Conservation (phyloP, 2,888 invertebrate species). For the Ornithoptera alexandrae region DNA sequence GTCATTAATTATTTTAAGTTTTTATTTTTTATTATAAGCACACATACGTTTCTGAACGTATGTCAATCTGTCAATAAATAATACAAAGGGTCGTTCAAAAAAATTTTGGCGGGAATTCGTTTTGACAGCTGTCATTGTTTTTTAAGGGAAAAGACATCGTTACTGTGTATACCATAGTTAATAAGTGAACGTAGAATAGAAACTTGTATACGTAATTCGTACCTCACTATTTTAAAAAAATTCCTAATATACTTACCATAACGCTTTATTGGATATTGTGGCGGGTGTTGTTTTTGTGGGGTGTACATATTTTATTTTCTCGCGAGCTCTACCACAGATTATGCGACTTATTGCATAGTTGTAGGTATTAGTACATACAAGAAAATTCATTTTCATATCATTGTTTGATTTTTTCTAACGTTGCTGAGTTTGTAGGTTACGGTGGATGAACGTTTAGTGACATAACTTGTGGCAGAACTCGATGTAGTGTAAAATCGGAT, state of each 20-base stretch:
- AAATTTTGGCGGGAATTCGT: slow-evolving; percentile 20
- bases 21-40: not conserved
- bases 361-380: not conserved
- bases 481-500: slow-evolving; percentile 9
- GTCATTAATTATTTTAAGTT: not conserved
- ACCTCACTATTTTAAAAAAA: slow-evolving; percentile 75
- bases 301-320: slow-evolving; percentile 9
- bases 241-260: slow-evolving; percentile 39
- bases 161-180: slow-evolving; percentile 62
- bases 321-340: slow-evolving; percentile 17
- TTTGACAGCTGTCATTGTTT: slow-evolving; percentile 27
- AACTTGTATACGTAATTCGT: slow-evolving; percentile 83
- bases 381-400: slow-evolving; percentile 6
- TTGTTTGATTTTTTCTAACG: not conserved
- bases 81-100: not conserved
- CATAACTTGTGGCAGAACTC: slow-evolving; percentile 12
- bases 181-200: slow-evolving; percentile 47
- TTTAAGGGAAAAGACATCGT: slow-evolving; percentile 49
- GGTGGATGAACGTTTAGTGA: not conserved
- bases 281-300: slow-evolving; percentile 15
- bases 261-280: slow-evolving; percentile 27
- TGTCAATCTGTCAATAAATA: not conserved
- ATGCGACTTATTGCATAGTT: slow-evolving; percentile 4
- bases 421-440: not conserved
- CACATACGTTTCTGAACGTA: not conserved